Percentiles rank a stretch among this genome's conserved stretches.
phyloP scores from a whole-genome alignment of 92 coral and sea anemone species.

The Epizoanthus stellaris region DNA sequence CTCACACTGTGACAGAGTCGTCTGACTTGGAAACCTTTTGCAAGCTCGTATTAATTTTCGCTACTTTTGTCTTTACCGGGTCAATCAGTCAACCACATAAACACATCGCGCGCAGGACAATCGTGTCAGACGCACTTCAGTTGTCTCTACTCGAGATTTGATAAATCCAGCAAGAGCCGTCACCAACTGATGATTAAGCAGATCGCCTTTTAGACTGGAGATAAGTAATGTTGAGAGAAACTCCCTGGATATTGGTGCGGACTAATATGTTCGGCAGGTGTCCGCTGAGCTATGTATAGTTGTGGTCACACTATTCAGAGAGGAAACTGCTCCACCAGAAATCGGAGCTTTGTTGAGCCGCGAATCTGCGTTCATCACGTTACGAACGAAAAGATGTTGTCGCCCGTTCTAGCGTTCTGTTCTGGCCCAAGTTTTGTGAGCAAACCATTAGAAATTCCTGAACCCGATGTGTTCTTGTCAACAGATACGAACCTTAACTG shows the following conservation, averaged over 20 bases:
- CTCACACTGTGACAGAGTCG: constrained; percentile 8
- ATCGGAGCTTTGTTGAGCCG: constrained; percentile 13
- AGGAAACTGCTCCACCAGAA: constrained; percentile 7
- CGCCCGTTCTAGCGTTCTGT: constrained; percentile 74
- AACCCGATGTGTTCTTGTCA: constrained; percentile 61
- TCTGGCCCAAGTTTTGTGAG: constrained; percentile 81
- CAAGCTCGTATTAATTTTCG: not conserved
- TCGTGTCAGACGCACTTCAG: constrained; percentile 3
- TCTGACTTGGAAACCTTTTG: not conserved
- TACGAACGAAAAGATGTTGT: constrained; percentile 32
- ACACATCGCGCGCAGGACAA: constrained; percentile 1
- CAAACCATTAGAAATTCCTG: constrained; percentile 55
- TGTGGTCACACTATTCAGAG: not conserved
- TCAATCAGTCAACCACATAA: constrained; percentile 3
- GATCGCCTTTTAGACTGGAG: constrained; percentile 25
- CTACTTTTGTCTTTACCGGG: not conserved
- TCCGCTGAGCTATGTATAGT: constrained; percentile 26
- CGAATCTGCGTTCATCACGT: constrained; percentile 10
- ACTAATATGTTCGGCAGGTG: constrained; percentile 19
- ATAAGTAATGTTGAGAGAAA: constrained; percentile 44
- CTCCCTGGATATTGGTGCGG: not conserved
- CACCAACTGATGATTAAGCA: constrained; percentile 7
- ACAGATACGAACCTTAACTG: constrained; percentile 53
- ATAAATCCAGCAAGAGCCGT: constrained; percentile 10
- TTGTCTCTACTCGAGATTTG: constrained; percentile 23